Evolutionary conservation across 2,888 invertebrate genomes (phyloP), one percentile per base, ranked within the genome.

Genomic region (Drosophila pseudotakahashii): DNA sequence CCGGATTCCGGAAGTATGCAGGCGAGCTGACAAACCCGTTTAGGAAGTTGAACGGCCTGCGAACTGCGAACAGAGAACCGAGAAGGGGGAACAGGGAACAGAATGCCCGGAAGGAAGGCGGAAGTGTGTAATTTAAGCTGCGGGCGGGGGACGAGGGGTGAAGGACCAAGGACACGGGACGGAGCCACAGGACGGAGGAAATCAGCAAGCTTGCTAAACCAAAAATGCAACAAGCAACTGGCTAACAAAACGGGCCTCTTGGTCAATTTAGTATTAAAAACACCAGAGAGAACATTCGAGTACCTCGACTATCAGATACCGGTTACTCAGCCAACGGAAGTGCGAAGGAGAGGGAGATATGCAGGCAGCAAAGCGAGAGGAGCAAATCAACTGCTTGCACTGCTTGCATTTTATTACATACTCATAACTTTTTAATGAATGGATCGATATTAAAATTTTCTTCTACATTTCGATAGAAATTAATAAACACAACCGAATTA

Each of bases 101-200:
- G 45, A 54, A 34, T 39, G 50, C 16, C 73, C 66, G 55, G 67
- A 74, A 83, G 82, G 84, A 86, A 76, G 81, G 32, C 83, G 81
- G 82, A 82, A 86, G 81, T 74, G 79, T 82, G 84, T 81, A 82
- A 82, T 86, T 82, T 81, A 74, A 81, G 87, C 76, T 72, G 76
- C 70, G 73, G 73, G 50, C 64, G 61, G 60, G 48, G 69, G 26
- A 19, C 63, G 58, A 54, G 45, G 66, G 19, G 36, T 41, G 51
- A 14, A 13, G 71, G 68, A 77, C 67, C 9, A 7, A 19, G 19
- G 19, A 19, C 19, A 19, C 19, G 39, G 14, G 30, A 53, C 16
- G 52, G 13, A 30, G 44, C 26, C 30, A 7, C 11, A 16, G 54
- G 69, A 73, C 68, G 51, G 34, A 68, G 75, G 67, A 71, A 78